Evolutionary conservation across 1,140 invertebrate species (phyloP), one percentile per base, ranked within the genome.

Genomic region (Drosophila kohkoa): DNA sequence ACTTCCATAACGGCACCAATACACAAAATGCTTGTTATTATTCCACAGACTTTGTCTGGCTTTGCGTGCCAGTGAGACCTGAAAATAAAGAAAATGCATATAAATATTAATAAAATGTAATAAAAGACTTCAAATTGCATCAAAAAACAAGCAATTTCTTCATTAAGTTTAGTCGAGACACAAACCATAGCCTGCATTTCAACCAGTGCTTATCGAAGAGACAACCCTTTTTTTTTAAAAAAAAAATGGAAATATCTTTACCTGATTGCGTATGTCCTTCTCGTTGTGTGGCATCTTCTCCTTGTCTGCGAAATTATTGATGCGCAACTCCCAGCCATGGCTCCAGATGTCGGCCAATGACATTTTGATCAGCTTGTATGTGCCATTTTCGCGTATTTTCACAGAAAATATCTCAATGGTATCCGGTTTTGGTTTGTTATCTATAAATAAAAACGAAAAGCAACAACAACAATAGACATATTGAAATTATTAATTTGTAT

Each of bases 291-390:
- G 94, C 43, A 93, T 93, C 90, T 95, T 94, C 81, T 94, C 94
- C 78, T 95, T 95, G 87, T 96, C 95, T 54, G 94, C 94, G 75
- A 95, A 95, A 82, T 96, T 96, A 89, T 95, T 95, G 82, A 96
- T 96, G 57, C 95, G 93, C 82, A 96, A 93, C 74, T 94, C 93
- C 59, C 94, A 95, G 73, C 94, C 95, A 70, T 94, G 93, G 74
- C 94, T 94, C 95, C 95, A 96, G 76, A 95, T 95, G 64, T 95
- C 94, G 81, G 93, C 92, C 79, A 96, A 89, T 64, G 94, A 93
- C 68, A 94, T 94, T 82, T 93, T 94, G 67, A 94, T 92, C 65
- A 95, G 93, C 86, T 94, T 94, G 91, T 94, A 94, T 60, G 94
- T 93, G 41, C 91, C 91, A 77, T 94, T 94, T 88, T 94, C 94